phyloP scores from a whole-genome alignment of 2,888 invertebrate genomes.

The Seira ritae region DNA sequence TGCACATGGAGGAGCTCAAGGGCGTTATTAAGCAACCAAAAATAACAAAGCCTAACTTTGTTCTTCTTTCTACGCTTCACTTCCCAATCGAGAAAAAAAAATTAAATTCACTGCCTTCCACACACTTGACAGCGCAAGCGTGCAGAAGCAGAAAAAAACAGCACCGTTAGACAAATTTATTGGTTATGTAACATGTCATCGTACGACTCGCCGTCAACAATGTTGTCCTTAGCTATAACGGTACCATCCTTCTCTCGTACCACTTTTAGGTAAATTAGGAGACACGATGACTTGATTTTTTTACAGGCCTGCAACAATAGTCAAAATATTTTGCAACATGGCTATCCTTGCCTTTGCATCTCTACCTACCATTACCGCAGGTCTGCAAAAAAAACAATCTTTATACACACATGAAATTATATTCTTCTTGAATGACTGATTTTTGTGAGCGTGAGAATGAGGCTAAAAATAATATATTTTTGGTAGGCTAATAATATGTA shows the following conservation, averaged over 20 bases:
- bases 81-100: not conserved
- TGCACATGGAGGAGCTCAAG: conserved; percentile 44
- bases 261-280: conserved; percentile 8
- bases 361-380: not conserved
- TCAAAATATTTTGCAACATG: conserved; percentile 37
- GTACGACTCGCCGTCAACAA: not conserved
- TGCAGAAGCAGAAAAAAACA: not conserved
- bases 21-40: conserved; percentile 34
- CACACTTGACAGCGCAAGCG: not conserved
- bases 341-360: conserved; percentile 1
- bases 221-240: not conserved
- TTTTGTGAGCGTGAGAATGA: conserved; percentile 50
- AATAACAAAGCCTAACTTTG: conserved; percentile 11
- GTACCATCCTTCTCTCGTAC: not conserved
- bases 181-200: conserved; percentile 16
- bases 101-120: not conserved
- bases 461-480: conserved; percentile 15
- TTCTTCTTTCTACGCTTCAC: not conserved
- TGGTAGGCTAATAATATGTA: not conserved
- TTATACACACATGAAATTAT: not conserved
- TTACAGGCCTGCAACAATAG: conserved; percentile 29
- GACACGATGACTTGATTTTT: conserved; percentile 19
- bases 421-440: conserved; percentile 49
- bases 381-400: not conserved
- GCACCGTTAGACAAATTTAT: not conserved